Evolutionary conservation across 2,113 vertebrate species (phyloP), one percentile per base, ranked within the genome.

Genomic region (Emberiza fucata): DNA sequence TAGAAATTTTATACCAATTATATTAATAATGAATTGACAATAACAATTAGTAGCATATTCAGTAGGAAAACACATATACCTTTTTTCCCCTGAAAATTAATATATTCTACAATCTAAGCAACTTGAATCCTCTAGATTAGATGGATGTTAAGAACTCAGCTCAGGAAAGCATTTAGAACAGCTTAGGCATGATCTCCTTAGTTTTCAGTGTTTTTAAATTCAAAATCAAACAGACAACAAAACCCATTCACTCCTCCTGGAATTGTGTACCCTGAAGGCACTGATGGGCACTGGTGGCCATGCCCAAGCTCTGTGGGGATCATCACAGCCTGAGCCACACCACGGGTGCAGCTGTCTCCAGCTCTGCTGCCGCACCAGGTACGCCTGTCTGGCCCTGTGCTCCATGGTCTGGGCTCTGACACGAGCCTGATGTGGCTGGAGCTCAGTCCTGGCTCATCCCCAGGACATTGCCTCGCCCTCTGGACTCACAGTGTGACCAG

Each of bases 361-460:
- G 42, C 39, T 83, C 48, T 93, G 51, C 33, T n/a, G 4, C n/a
- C 12, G 6, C 2, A 1, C n/a, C 51, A 17, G 4, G 3, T 48
- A 11, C 0, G 0, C 14, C 33, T 73, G 8, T 37, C 19, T 48
- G 65, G n/a, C 60, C 24, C 1, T 4, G 14, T 29, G 8, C 33
- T 28, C 20, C 29, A 5, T 31, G 59, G n/a, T 27, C 53, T 37
- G n/a, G n/a, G 14, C 20, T 25, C 25, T 0, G 0, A 33, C 12
- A 11, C 0, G 0, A 56, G 24, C 23, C 24, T 35, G 37, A 9
- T 21, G 45, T 68, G 54, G 7, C 12, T 44, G 16, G 48, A 35
- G n/a, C 54, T 78, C 40, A 70, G 13, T 44, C 27, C 40, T 19
- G 8, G 35, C 71, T 53, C 31, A 19, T 21, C 12, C 5, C 42